Percentiles rank a stretch among this genome's conserved stretches.
Evolutionary conservation across 2,888 invertebrate genomes (phyloP).

Genomic region (Eupithecia abbreviata): DNA sequence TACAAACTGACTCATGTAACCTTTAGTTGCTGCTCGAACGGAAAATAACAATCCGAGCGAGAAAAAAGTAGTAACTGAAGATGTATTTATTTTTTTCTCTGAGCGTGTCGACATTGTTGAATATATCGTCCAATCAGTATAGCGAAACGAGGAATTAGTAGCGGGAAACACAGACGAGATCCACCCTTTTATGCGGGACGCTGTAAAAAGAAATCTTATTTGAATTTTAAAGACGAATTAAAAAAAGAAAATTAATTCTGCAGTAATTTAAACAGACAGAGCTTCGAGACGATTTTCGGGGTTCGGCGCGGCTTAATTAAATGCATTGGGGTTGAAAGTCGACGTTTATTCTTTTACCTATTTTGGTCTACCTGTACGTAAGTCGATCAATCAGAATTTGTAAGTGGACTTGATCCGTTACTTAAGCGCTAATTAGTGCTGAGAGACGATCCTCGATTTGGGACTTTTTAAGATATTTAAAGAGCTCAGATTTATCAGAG

Average conservation of each 20-base stretch:
- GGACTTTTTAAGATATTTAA: background rate
- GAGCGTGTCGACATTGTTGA: constrained; percentile 80
- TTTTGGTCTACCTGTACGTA: constrained; percentile 33
- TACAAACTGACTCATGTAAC: constrained; percentile 58
- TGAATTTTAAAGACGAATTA: constrained; percentile 82
- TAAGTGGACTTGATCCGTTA: constrained; percentile 32
- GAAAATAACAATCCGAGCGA: constrained; percentile 74
- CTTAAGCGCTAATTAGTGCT: constrained; percentile 19
- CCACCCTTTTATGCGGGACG: constrained; percentile 76
- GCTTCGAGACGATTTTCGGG: constrained; percentile 75
- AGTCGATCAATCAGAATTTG: constrained; percentile 45
- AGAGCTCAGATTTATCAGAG: background rate
- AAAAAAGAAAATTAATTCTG: constrained; percentile 80
- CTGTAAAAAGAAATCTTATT: constrained; percentile 76
- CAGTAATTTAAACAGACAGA: constrained; percentile 79
- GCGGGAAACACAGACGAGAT: constrained; percentile 60
- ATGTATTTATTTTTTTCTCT: constrained; percentile 71
- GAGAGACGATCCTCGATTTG: constrained; percentile 15
- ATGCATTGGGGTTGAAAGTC: constrained; percentile 73
- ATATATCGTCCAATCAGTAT: constrained; percentile 84
- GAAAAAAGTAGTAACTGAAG: constrained; percentile 76
- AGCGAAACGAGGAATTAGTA: constrained; percentile 77
- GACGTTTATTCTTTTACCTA: constrained; percentile 48
- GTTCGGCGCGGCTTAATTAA: constrained; percentile 74
- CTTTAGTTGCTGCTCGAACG: constrained; percentile 60